Percentiles rank a stretch among this genome's conserved stretches.
These are phyloP conservation scores for Aurelia aurita complex sp. Pacific DNA, from an alignment of 30 jellyfish, hydroid and myxozoan genomes.

Conservation along the genomic window DNA sequence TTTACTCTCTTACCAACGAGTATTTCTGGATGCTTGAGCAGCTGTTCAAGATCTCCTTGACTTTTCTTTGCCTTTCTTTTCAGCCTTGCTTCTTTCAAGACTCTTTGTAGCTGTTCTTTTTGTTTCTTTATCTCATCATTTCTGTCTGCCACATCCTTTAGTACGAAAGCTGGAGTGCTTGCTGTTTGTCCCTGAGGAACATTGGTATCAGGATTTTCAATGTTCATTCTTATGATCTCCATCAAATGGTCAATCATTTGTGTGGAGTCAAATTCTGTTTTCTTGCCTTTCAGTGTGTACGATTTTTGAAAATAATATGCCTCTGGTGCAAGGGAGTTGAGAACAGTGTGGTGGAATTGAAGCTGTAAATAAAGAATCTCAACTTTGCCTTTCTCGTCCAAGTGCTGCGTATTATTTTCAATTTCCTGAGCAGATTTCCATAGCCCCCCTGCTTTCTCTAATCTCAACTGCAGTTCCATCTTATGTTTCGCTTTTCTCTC, in stretches of 20 bases:
- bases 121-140: neutral
- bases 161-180: neutral
- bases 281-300: neutral
- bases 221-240: constrained; percentile 11
- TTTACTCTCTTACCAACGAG: constrained; percentile 1
- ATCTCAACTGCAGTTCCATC: neutral
- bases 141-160: neutral
- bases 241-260: constrained; percentile 15
- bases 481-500: neutral
- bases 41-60: neutral
- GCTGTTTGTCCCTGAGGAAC: constrained; percentile 6
- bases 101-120: neutral
- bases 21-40: constrained; percentile 1
- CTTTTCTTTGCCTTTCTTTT: constrained; percentile 13
- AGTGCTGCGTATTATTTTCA: neutral
- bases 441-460: constrained; percentile 4
- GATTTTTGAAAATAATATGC: constrained; percentile 3
- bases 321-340: constrained; percentile 8
- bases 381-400: constrained; percentile 5
- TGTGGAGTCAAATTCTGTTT: neutral
- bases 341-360: constrained; percentile 25
- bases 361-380: constrained; percentile 11
- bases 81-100: constrained; percentile 6
- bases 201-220: neutral
- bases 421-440: constrained; percentile 18